Evolutionary conservation across 2,797 vertebrate genomes (phyloP).

Genomic region (Myoxocephalus aenaeus): DNA sequence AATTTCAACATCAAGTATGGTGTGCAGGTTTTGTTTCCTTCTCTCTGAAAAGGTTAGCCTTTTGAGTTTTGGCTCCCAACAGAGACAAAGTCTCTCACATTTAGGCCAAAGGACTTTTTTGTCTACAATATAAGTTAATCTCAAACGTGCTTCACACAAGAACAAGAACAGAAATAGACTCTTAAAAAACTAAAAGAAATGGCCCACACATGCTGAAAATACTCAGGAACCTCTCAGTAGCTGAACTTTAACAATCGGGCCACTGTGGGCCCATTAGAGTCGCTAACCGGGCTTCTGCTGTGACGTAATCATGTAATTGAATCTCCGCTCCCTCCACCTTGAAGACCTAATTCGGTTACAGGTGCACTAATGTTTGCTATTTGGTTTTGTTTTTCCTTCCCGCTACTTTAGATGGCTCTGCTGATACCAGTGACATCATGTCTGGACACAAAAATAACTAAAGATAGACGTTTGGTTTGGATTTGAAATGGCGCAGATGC

Average conservation of each 20-base stretch:
- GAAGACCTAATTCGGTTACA: slow-evolving; percentile 57
- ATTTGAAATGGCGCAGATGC: slow-evolving; percentile 22
- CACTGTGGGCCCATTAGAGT: slow-evolving; percentile 30
- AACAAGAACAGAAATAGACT: slow-evolving; percentile 14
- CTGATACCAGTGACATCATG: slow-evolving; percentile 65
- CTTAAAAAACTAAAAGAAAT: not conserved
- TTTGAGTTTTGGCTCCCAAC: slow-evolving; percentile 27
- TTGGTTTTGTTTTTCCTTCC: slow-evolving; percentile 10
- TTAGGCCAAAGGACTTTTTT: slow-evolving; percentile 31
- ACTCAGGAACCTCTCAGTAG: slow-evolving; percentile 30
- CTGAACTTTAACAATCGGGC: slow-evolving; percentile 19
- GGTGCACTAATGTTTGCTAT: slow-evolving; percentile 46
- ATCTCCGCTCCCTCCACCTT: slow-evolving; percentile 25
- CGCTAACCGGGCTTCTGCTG: slow-evolving; percentile 26
- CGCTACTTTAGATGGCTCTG: slow-evolving; percentile 37
- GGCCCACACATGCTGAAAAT: slow-evolving; percentile 13
- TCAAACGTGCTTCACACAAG: not conserved
- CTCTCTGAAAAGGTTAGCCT: not conserved
- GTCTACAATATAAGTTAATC: slow-evolving; percentile 1
- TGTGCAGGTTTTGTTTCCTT: slow-evolving; percentile 1
- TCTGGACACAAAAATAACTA: slow-evolving; percentile 31
- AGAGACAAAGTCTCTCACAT: slow-evolving; percentile 29
- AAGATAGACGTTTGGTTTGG: slow-evolving; percentile 16
- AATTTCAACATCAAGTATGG: not conserved
- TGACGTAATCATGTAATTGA: slow-evolving; percentile 49